Base-by-base conservation (phyloP, 2,888 invertebrate genomes). In the Peribatodes rhomboidaria region DNA sequence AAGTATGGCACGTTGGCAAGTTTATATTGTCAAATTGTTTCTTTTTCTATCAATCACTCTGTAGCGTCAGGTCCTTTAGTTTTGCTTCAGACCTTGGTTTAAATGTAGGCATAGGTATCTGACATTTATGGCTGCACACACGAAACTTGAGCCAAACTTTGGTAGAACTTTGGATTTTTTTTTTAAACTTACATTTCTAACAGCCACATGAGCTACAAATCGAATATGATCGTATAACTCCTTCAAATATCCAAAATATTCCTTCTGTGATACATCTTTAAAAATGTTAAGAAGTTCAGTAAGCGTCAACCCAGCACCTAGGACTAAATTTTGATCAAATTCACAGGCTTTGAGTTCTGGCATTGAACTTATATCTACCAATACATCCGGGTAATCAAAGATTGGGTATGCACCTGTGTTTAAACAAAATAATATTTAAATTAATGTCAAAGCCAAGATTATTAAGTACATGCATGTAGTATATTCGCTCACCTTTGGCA, bases 401-500 rank as follows among this genome's bases (percentile, higher is more conserved):
- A 53, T 39, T 14, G 53, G 53, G 37, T 53, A 53, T 14, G 27
- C 53, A 4, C 53, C 53, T 53, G 22, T 4, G 8, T 31, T 27
- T 0, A 27, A 27, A 16, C 10, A 14, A 22, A 37, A 49, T 46
- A 20, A 10, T 55, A 9, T 6, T 33, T 56, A 35, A 20, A 10
- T 44, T 27, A 6, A 27, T 27, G 6, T 4, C 27, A 27, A 27
- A 27, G 11, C 18, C 2, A 16, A 2, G 10, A 2, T 16, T 50
- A 33, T 10, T 14, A 16, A 49, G 9, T 7, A 18, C 10, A 16
- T 4, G 9, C 9, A 84, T 59, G 9, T 2, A 13, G 16, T 41
- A 2, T 14, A 47, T 16, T 54, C 20, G 8, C 50, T 60, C 84
- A 95, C 96, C 96, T 84, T 94, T 94, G 14, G 95, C 95, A 1